Base-by-base conservation (phyloP, 2,888 invertebrate species). In the Ephialtes manifestator region DNA sequence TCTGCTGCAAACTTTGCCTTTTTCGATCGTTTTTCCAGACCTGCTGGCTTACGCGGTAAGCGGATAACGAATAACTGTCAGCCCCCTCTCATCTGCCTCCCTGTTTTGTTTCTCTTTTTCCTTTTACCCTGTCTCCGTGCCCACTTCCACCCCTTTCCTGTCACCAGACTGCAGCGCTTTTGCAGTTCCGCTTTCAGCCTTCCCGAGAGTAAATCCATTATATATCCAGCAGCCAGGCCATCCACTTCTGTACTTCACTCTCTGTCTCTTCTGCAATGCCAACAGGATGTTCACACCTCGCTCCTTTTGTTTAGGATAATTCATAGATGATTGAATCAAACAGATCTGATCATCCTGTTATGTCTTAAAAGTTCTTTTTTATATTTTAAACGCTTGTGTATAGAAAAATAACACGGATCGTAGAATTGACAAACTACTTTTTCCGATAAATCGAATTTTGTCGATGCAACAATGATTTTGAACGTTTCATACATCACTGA, bases 231-330 rank as follows among this genome's bases (percentile, higher is more conserved):
- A 58, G 60, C 60, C 74, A 18, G 58, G 28, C 74, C 31, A 28
- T 13, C 46, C 58, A n/a, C 24, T 20, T 58, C 43, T 5, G 58
- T 5, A 39, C 35, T 35, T 35, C n/a, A n/a, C 60, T 35, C 60
- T n/a, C 18, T 35, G n/a, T 28, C 46, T 60, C 46, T 60, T 60
- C 60, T 18, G 18, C 46, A 46, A n/a, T 46, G 46, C 46, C 84
- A 78, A 28, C 31, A 39, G 53, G 24, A 43, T 58, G 18, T 43
- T 35, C 72, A 20, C 53, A 31, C 70, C 31, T 20, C 4, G 53
- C 53, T 20, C 80, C 81, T 79, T 78, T 87, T 85, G 86, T 85
- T 86, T 83, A 83, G 84, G 86, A 85, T 85, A 86, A 87, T 86
- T 86, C 87, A 87, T 84, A 77, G 86, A 28, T 82, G 70, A 85